Evolutionary conservation across 2,113 vertebrate genomes (phyloP), one percentile per base, ranked within the genome.

Genomic region (Hemichromis elongatus): DNA sequence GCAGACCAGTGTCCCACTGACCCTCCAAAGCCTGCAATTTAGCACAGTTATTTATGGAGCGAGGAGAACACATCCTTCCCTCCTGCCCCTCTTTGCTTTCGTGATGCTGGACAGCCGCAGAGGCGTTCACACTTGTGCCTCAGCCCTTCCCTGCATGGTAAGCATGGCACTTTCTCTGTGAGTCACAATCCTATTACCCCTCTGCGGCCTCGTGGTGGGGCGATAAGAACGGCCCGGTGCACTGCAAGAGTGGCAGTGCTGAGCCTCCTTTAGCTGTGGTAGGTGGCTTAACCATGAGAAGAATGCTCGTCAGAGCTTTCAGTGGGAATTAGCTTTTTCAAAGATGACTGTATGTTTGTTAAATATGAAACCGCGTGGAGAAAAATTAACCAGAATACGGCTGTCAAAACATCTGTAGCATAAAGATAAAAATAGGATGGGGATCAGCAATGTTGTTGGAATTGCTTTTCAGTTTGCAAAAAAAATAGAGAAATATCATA

Each of bases 21-120:
- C 95, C 95, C 92, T 88, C 88, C 90, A 91, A 94, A 95, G 90
- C 92, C 92, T 87, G 89, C 93, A 93, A 95, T 95, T 94, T 94
- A 92, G 88, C 84, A 87, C 86, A 86, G 88, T 92, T 94, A 93
- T 95, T 94, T 95, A 91, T 92, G 88, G 91, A 92, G 75, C 47
- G 88, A 83, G 87, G 81, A 88, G 86, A 92, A 89, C 89, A 88
- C 93, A 90, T 88, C 90, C 91, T 84, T 86, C 82, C 87, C 33
- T 42, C 79, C 86, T 89, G 86, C 84, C 83, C 40, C 66, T 88
- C 83, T 90, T 81, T 84, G 86, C 90, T 89, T 86, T 90, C 79
- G 83, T 80, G 86, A 87, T 90, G 91, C 90, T 82, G 94, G 93
- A 88, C 86, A 89, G 90, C 85, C 50, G 57, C 92, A 89, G 16